Conservation (phyloP, 2,113 vertebrate species). For the Semnopithecus entellus region DNA sequence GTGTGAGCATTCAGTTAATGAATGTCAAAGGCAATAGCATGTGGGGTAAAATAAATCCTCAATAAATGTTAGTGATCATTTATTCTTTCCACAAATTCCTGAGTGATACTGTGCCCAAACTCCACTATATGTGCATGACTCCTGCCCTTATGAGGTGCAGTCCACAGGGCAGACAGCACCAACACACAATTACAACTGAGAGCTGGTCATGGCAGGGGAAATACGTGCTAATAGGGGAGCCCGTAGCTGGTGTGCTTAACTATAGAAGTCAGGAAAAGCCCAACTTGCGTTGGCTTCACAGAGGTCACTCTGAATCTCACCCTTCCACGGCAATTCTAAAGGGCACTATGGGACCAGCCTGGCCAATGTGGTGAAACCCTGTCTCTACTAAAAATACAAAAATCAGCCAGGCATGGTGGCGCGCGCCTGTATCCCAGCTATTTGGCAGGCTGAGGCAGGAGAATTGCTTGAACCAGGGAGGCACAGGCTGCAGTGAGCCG, state of each 20-base stretch:
- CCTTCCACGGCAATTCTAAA: background rate
- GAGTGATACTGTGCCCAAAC: background rate
- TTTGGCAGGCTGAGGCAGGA: no score
- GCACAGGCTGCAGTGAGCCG: no score
- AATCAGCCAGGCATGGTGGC: no score
- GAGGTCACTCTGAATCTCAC: background rate
- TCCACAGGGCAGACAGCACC: background rate
- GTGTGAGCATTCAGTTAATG: background rate
- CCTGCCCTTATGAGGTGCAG: background rate
- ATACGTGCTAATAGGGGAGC: background rate
- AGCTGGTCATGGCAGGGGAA: accelerated
- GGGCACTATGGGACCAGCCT: background rate
- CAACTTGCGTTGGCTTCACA: background rate
- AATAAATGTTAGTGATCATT: background rate
- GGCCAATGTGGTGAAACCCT: no score
- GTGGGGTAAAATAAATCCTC: background rate
- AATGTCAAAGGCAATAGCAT: background rate
- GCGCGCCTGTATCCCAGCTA: no score
- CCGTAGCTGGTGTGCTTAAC: background rate
- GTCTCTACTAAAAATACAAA: no score
- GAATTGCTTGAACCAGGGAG: no score
- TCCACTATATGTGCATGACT: no score
- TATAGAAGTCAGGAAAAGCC: background rate
- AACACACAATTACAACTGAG: background rate
- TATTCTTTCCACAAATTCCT: background rate